phyloP scores from a whole-genome alignment of 2,797 vertebrate species.

The Sebastes nivosus region DNA sequence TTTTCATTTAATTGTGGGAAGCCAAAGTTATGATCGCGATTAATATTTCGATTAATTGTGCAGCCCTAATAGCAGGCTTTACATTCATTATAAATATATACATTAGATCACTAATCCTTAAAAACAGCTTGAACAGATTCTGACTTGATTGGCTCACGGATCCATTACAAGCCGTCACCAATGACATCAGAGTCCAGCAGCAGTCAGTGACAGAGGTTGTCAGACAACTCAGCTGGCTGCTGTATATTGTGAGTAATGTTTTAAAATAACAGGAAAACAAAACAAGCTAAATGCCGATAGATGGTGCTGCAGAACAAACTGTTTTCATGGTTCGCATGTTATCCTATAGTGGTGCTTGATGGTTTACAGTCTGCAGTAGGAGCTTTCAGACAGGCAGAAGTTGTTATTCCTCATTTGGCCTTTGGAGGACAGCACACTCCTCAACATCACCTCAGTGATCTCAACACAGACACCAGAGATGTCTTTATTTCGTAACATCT shows the following conservation, averaged over 20 bases:
- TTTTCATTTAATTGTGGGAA: too few relatives aligned
- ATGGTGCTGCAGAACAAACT: background rate
- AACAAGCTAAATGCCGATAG: background rate
- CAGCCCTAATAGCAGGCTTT: background rate
- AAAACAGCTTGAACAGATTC: background rate
- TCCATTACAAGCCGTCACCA: background rate
- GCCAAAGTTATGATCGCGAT: too few relatives aligned
- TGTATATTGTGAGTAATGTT: background rate
- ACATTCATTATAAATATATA: background rate
- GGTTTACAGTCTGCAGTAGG: conserved; percentile 10
- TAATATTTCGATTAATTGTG: too few relatives aligned
- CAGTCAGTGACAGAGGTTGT: background rate
- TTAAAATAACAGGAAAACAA: background rate
- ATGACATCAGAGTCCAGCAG: background rate
- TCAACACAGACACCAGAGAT: conserved; percentile 10
- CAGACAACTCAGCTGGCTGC: background rate
- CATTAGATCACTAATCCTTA: background rate
- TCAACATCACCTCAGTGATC: conserved; percentile 48
- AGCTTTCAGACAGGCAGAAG: conserved; percentile 38
- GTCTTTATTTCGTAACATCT: background rate
- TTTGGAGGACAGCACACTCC: conserved; percentile 46
- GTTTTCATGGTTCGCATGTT: background rate
- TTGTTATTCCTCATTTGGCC: conserved; percentile 32
- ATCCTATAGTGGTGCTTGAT: background rate
- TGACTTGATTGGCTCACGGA: background rate